These are phyloP conservation scores for Leptura quadrifasciata DNA, from an alignment of 2,888 invertebrate genomes.

Conservation along the genomic window DNA sequence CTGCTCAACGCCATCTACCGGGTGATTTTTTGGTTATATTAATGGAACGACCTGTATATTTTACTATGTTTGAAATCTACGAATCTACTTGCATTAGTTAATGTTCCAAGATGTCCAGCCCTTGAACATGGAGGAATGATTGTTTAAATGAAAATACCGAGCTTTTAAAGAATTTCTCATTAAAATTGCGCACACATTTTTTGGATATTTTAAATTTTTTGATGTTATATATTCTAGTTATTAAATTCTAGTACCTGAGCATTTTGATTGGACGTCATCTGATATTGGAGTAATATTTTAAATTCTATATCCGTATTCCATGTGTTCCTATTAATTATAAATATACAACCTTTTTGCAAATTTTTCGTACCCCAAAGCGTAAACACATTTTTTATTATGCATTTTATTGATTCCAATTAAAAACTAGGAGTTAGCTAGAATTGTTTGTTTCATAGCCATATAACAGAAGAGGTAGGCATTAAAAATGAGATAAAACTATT, in stretches of 20 bases:
- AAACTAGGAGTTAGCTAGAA: neutral
- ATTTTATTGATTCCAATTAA: neutral
- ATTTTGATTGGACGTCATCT: neutral
- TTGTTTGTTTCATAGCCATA: constrained; percentile 2
- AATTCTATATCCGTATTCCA: too few relatives aligned
- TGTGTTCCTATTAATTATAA: neutral
- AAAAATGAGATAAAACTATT: constrained; percentile 19
- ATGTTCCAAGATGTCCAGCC: too few relatives aligned
- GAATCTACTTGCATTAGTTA: too few relatives aligned
- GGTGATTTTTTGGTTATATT: too few relatives aligned
- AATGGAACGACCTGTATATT: too few relatives aligned
- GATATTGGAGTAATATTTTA: too few relatives aligned
- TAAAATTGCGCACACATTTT: neutral
- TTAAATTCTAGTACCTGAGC: neutral
- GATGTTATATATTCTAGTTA: constrained; percentile 14
- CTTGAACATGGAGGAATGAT: neutral
- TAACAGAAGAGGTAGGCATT: constrained; percentile 17
- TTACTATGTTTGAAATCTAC: too few relatives aligned
- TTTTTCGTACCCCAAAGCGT: too few relatives aligned
- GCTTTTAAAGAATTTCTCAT: neutral
- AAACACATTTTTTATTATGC: too few relatives aligned
- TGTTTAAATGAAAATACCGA: neutral
- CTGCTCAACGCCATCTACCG: too few relatives aligned
- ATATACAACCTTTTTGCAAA: neutral
- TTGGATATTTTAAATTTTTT: constrained; percentile 18